Base-by-base conservation (phyloP, 2,888 invertebrate genomes). In the Synergus laeviventris region DNA sequence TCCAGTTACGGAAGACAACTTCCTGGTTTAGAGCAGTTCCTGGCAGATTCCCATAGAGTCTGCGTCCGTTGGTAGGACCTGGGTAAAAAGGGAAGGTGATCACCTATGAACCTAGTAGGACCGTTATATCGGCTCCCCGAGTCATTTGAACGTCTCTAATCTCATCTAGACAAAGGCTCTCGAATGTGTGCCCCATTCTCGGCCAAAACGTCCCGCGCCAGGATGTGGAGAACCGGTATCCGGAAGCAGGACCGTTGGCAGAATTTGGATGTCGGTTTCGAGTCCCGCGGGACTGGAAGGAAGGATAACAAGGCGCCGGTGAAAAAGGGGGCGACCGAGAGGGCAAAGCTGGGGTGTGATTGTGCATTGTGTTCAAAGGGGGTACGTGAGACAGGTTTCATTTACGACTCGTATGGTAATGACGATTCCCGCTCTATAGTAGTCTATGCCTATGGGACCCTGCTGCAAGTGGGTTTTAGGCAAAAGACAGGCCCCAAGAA, bases 191-290 rank as follows among this genome's bases (percentile, higher is more conserved):
- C 14, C n/a, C 74, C 61, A 78, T 79, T 38, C 59, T 76, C 73
- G 89, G 87, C 87, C 88, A 84, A 87, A 87, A 82, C 81, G 90
- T 89, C 89, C 90, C 89, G 87, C 81, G 82, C 77, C 82, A 83
- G 86, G 82, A 88, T 86, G 81, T 81, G 82, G 86, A 83, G 82
- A 90, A 91, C 91, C 91, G 91, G 91, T 91, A 91, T 91, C 89
- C 87, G 81, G 85, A 78, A 79, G 85, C 87, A 90, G 91, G 91
- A 90, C 90, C 90, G 90, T 90, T 90, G 86, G 80, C 73, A 77
- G 78, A 75, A 74, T 78, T 78, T 59, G 70, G 73, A 64, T 36
- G 36, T 75, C 76, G 76, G 74, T 75, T 8, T 62, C 54, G 31
- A 64, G 64, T 59, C 61, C 75, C 39, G 60, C 61, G 54, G 79